Evolutionary conservation across 2,113 vertebrate species (phyloP).

Genomic region (Melanocharis versteri): DNA sequence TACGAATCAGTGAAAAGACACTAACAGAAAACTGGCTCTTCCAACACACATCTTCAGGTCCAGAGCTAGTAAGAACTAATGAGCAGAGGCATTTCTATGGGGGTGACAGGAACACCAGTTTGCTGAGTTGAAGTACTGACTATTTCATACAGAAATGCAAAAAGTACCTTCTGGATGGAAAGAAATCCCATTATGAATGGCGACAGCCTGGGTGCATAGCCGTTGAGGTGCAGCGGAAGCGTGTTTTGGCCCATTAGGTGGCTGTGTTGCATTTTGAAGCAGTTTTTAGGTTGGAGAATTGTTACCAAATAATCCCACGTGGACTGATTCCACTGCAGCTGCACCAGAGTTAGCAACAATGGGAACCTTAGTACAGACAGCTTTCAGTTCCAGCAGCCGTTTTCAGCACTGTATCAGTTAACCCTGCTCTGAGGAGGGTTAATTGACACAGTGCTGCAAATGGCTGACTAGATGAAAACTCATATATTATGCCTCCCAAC

Average conservation of each 20-base stretch:
- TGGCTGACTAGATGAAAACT: conserved; percentile 55
- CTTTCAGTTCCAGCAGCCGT: conserved; percentile 42
- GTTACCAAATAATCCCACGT: conserved; percentile 22
- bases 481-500: conserved; percentile 44
- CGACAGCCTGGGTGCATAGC: neutral
- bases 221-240: neutral
- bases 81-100: neutral
- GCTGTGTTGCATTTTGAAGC: neutral
- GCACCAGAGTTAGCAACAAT: conserved; percentile 51
- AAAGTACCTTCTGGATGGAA: neutral
- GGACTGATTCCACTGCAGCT: conserved; percentile 54
- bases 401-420: conserved; percentile 64
- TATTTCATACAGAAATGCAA: neutral
- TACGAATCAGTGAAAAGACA: neutral
- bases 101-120: neutral
- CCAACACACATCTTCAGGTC: neutral
- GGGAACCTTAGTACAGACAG: conserved; percentile 40
- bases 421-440: conserved; percentile 59
- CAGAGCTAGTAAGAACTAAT: neutral
- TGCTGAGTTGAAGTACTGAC: neutral
- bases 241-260: neutral
- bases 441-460: conserved; percentile 63
- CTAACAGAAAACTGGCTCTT: neutral
- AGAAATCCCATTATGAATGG: neutral
- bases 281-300: neutral